Base-by-base conservation (phyloP, 1,140 invertebrate genomes). In the Pomacea maculata region DNA sequence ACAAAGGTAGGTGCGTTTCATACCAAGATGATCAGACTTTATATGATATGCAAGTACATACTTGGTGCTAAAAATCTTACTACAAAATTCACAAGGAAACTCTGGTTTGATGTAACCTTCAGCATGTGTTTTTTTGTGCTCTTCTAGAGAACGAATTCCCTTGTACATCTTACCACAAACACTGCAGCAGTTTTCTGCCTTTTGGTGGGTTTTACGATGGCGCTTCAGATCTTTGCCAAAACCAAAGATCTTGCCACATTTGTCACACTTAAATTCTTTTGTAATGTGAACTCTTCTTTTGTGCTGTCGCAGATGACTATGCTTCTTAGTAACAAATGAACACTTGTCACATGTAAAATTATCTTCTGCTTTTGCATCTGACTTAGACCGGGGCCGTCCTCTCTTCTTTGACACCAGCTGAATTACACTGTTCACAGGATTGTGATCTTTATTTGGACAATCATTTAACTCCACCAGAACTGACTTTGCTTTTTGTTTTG, bases 111-210 rank as follows among this genome's bases (percentile, higher is more conserved):
- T 80, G 83, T 88, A 88, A 61, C 81, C 77, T 70, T 83, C 82
- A 34, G 85, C 79, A 82, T 89, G 88, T 75, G 76, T 84, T 72
- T 83, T 82, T 72, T 85, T 80, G 72, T 89, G 88, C 71, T 84
- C 83, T 52, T 80, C 74, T 29, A 84, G 84, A 34, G 85, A 81
- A 75, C 85, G 84, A 7, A 72, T 61, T 21, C 79, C 82, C 70
- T 87, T 88, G 76, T 89, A 89, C 75, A 86, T 72, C 81, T 86
- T 86, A 9, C 86, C 86, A 85, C 88, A 89, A 14, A 87, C 78
- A 79, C 87, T 83, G 82, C 88, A 89, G 81, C 83, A 86, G 52
- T 84, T 82, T 34, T 85, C 70, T 19, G 86, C 82, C 25, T 84
- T 83, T 52, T 80, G 25, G 72, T 88, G 87, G 54, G 76, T 79